Evolutionary conservation across 2,888 invertebrate genomes (phyloP), one percentile per base, ranked within the genome.

Genomic region (Acleris laterana): DNA sequence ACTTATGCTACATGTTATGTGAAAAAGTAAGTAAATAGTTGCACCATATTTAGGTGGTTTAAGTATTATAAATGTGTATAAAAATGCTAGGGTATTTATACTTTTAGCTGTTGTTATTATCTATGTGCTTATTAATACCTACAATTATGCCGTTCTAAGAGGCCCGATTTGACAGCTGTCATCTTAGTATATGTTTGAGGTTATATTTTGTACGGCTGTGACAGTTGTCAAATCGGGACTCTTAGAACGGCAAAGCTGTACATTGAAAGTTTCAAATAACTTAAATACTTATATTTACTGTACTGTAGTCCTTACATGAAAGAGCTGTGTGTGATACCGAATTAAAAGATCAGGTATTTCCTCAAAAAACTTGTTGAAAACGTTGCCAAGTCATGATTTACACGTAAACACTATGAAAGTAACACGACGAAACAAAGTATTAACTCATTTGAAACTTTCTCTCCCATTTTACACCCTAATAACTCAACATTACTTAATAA

Each of bases 51-150:
- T 60, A 64, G 56, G 56, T 56, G 49, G 49, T 56, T 55, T 38
- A 53, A 38, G 6, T 55, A 55, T 56, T n/a, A 46, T 57, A 44
- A 13, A 50, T 55, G 25, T 44, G 20, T 32, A 55, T 61, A n/a
- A 28, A 42, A 60, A 50, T 19, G 64, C 55, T 51, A 66, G 51
- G 51, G 51, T 62, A 52, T 13, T 38, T 48, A 28, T 50, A 44
- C 48, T 48, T 55, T 22, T 66, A 66, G 56, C 46, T 52, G 56
- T 48, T 46, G 61, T 62, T 66, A 19, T 68, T 60, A 71, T 50
- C 63, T 77, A 71, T 80, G 80, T 81, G 80, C 81, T 81, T 81
- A 62, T 75, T 74, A 74, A 70, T 79, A n/a, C n/a, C n/a, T n/a
- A n/a, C n/a, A n/a, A n/a, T n/a, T n/a, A n/a, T n/a, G n/a, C n/a